phyloP scores from a whole-genome alignment of 2,888 invertebrate species.

The Andrena camellia region DNA sequence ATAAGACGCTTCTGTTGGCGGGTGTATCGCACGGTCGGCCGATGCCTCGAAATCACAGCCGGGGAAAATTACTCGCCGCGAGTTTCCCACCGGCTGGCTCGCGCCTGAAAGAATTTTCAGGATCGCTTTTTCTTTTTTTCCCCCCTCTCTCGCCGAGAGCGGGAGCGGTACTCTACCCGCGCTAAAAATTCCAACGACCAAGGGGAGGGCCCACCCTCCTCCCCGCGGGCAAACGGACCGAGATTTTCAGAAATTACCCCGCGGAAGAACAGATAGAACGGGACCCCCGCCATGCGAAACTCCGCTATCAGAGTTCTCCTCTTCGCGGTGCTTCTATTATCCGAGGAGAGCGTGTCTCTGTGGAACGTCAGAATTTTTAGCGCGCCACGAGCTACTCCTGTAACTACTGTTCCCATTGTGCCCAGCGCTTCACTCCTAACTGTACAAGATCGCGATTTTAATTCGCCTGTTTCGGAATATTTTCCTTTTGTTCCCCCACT shows the following conservation, averaged over 20 bases:
- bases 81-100: conserved; percentile 20
- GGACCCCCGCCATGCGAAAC: no score
- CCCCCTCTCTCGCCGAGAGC: no score
- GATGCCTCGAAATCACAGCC: conserved; percentile 55
- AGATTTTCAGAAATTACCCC: background rate
- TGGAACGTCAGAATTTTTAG: background rate
- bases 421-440: background rate
- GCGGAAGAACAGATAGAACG: no score
- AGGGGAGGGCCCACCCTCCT: background rate
- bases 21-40: conserved; percentile 42
- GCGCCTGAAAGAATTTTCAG: conserved; percentile 39
- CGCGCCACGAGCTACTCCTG: background rate
- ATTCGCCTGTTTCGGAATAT: background rate
- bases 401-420: background rate
- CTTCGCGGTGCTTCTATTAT: background rate
- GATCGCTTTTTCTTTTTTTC: background rate
- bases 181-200: conserved; percentile 18
- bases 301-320: no score
- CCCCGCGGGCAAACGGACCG: background rate
- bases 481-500: background rate
- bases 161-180: background rate
- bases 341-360: background rate
- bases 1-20: conserved; percentile 49
- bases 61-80: conserved; percentile 51
- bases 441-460: background rate